Evolutionary conservation across 1,140 invertebrate species (phyloP), one percentile per base, ranked within the genome.

Genomic region (Zaprionus nigranus): DNA sequence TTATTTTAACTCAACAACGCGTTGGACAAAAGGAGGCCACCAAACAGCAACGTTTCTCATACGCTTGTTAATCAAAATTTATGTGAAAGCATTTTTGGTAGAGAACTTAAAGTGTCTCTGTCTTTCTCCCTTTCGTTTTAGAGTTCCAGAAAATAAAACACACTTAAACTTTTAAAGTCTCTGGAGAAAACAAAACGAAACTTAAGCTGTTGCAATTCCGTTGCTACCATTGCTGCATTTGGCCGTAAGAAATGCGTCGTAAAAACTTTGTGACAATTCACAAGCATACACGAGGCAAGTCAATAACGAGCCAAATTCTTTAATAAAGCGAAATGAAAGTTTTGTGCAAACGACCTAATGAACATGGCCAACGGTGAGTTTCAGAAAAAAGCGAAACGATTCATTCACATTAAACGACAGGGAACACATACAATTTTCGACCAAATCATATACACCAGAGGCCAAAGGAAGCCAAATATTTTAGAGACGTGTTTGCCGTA

Each of bases 311-410:
- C 20, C 26, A 77, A 88, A 75, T 88, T 66, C 78, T 81, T 83
- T 81, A 88, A 87, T 88, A 81, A 75, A 82, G 81, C 71, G 26
- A 67, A 80, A 81, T 81, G 66, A 88, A 87, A 87, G 66, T 78
- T 88, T 66, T 76, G 43, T 59, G 38, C 43, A 56, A 59, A 63
- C 82, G 60, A 78, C 75, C 81, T 79, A 79, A 82, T 78, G 81
- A 85, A 81, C 63, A 75, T 34, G 58, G 62, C 61, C 15, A 68
- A 54, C 53, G 28, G 64, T 59, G 49, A 68, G 38, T 20, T 53
- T 36, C 46, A 54, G 34, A 57, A 40, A 17, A 69, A 22, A 67
- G 26, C 20, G 24, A 74, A 43, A 38, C 36, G 22, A 11, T 72
- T 36, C 13, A 17, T 30, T 12, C 26, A 51, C 59, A 63, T 62